Conservation (phyloP, 1,140 invertebrate genomes). For the Helicoverpa armigera region DNA sequence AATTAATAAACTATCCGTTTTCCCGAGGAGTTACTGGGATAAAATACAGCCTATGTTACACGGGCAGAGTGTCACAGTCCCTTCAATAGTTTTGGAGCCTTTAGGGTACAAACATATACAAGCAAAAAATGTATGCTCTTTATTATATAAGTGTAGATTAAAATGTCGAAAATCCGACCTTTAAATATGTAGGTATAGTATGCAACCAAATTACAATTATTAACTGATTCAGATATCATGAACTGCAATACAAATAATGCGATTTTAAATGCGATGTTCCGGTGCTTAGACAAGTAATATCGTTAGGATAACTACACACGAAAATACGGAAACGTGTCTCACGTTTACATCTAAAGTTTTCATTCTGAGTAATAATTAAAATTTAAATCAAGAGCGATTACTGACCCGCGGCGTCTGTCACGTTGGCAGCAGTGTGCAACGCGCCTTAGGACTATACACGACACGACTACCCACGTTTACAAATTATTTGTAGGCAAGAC, state of each 20-base stretch:
- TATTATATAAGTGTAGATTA: not conserved
- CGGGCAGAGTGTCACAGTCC: no score
- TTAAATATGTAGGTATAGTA: no score
- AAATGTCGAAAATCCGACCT: no score
- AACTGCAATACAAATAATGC: slow-evolving; percentile 16
- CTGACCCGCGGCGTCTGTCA: not conserved
- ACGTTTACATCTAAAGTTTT: slow-evolving; percentile 8
- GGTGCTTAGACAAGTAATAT: not conserved
- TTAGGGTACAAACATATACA: no score
- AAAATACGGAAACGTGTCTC: slow-evolving; percentile 10
- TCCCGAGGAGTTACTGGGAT: no score
- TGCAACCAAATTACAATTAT: not conserved
- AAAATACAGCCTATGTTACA: no score
- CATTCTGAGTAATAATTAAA: slow-evolving; percentile 18
- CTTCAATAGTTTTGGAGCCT: no score
- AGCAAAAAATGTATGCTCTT: not conserved
- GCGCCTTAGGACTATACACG: slow-evolving; percentile 20
- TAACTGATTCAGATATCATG: not conserved
- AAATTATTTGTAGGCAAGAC: not conserved
- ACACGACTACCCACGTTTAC: slow-evolving; percentile 20
- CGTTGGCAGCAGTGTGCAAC: slow-evolving; percentile 20
- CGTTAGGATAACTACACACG: not conserved
- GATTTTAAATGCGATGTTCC: not conserved
- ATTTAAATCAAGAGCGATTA: slow-evolving; percentile 9
- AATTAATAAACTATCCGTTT: no score